Evolutionary conservation across 2,888 invertebrate species (phyloP), one percentile per base, ranked within the genome.

Genomic region (Leptinotarsa rubiginosa): DNA sequence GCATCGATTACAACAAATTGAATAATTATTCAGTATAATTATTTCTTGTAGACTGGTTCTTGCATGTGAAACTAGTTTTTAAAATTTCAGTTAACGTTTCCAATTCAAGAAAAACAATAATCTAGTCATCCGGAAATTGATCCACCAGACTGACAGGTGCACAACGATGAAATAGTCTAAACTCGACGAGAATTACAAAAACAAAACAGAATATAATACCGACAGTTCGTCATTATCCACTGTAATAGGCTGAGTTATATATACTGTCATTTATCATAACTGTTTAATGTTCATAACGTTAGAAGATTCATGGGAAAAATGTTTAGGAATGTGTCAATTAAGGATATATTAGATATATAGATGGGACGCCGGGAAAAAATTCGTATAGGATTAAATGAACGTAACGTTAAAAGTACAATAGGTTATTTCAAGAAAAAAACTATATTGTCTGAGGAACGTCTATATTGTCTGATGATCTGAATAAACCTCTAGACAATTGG

Each of bases 151-250:
- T 62, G 62, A 31, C 41, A 62, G 62, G n/a, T 62, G 62, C 62
- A 31, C 18, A n/a, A 62, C 41, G 62, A 22, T 13, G 12, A 62
- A 41, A 25, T 62, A 41, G 41, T 16, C 20, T 13, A 56, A 56
- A 56, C 56, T 56, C 22, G 56, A 56, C 18, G 68, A 31, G 22
- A 69, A 54, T 69, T 47, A 41, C 56, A 69, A 56, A 69, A 69
- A 69, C 41, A 41, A 47, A 69, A 41, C 69, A 69, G 52, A 69
- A 69, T 54, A 68, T 22, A 69, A 69, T 69, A 56, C 56, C 69
- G 69, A 69, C 69, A 56, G 69, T 69, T 69, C 69, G 22, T 69
- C 69, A 59, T 69, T 69, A 69, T 69, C 69, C 47, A 47, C 62
- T n/a, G 62, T 62, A 62, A 62, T n/a, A 41, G 31, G 47, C 59